Conservation (phyloP, 2,113 vertebrate genomes). For the Sarotherodon lohbergeri region DNA sequence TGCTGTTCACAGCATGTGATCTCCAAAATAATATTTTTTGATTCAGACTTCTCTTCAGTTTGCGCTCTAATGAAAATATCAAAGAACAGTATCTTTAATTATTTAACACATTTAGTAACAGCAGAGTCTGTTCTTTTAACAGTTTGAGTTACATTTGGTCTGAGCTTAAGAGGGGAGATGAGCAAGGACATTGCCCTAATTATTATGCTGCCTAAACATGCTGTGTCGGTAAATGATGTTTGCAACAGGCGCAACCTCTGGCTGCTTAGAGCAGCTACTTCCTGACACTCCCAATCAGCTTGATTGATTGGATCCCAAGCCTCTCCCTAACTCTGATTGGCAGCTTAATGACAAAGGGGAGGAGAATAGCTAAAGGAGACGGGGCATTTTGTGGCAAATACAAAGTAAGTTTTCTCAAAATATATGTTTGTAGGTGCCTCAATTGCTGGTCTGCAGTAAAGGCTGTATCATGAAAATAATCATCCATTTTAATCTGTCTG, state of each 20-base stretch:
- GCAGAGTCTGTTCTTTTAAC: neutral
- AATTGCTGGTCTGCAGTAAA: constrained; percentile 21
- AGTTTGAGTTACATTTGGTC: neutral
- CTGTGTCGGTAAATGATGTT: constrained; percentile 63
- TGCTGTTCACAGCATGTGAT: neutral
- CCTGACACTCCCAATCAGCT: constrained; percentile 73
- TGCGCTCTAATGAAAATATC: neutral
- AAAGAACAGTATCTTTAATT: neutral
- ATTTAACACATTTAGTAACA: neutral
- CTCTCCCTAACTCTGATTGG: constrained; percentile 65
- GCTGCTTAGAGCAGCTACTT: constrained; percentile 73
- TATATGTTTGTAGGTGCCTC: neutral
- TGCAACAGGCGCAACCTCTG: constrained; percentile 63
- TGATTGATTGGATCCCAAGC: constrained; percentile 72
- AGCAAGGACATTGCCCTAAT: constrained; percentile 55
- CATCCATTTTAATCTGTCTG: constrained; percentile 50
- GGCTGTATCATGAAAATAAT: constrained; percentile 26
- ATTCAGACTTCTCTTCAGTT: neutral
- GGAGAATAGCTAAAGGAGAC: constrained; percentile 27
- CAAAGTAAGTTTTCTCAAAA: constrained; percentile 14
- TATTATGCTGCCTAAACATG: constrained; percentile 63
- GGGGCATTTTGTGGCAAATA: constrained; percentile 34
- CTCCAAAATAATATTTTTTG: neutral
- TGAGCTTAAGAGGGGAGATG: constrained; percentile 28
- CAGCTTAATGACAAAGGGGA: constrained; percentile 66